Evolutionary conservation across 2,113 vertebrate species (phyloP), one percentile per base, ranked within the genome.

Genomic region (Eulacestoma nigropectus): DNA sequence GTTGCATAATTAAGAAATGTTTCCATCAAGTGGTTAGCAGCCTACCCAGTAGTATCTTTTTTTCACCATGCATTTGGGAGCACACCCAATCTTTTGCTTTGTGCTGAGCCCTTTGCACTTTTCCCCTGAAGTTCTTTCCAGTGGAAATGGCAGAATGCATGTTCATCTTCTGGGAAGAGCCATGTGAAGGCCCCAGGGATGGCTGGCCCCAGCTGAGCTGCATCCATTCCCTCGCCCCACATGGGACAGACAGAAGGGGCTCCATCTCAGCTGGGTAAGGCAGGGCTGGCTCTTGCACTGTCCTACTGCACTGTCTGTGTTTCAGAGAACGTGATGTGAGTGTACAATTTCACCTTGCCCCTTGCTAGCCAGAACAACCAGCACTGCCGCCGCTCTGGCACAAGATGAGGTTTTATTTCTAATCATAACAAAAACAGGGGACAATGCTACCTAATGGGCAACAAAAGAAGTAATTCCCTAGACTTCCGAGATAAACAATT

Each of bases 1-100:
- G 59, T 88, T 96, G 79, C 83, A 47, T 88, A 92, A 95, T 59
- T 84, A 55, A 87, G 68, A 83, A 91, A 86, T 60, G n/a, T 68
- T 95, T 95, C 81, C 80, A 89, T 42, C 46, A 78, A 81, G 60
- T 23, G 44, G 92, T 95, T 79, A 92, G 47, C 64, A 68, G 73
- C 60, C 76, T 68, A 49, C 39, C 26, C 80, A 81, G 32, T 19
- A 70, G 39, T 32, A 69, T n/a, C 56, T 78, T 81, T 67, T 41
- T 81, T 72, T 74, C 44, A 78, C 33, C 30, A 7, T 10, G 35
- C 0, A 0, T 44, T 59, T 53, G 49, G 33, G 65, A 89, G 65
- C 52, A 68, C 60, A 60, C 44, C 39, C 77, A 79, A 41, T n/a
- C n/a, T 81, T 77, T 77, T 59, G n/a, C 42, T 82, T 78, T 47